A percentile compares a stretch with the other conserved stretches of the same genome.
Evolutionary conservation across 2,888 invertebrate species (phyloP).

Genomic region (Pristionchus arcanus): DNA sequence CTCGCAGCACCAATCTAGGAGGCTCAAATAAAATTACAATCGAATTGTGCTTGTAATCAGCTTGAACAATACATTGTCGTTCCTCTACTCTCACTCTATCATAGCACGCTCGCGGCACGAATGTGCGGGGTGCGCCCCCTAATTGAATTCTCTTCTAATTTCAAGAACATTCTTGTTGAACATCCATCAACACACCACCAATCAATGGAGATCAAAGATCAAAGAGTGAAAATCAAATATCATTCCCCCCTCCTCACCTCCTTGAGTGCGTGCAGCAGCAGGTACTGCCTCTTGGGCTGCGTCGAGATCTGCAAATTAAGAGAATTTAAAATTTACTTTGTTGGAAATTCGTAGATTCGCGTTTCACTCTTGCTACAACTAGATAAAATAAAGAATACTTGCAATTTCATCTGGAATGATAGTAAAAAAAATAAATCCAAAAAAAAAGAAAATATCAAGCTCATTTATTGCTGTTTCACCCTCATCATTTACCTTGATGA

Average conservation of each 20-base stretch:
- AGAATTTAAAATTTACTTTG: neutral
- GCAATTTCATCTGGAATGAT: no score
- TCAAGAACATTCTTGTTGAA: no score
- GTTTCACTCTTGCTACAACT: neutral
- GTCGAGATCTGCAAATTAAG: constrained; percentile 85
- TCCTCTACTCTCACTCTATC: no score
- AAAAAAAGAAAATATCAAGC: neutral
- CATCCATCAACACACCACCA: no score
- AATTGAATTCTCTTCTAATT: no score
- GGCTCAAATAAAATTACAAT: neutral
- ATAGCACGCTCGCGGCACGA: neutral
- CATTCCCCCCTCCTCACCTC: constrained; percentile 84
- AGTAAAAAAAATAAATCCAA: no score
- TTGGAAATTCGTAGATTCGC: neutral
- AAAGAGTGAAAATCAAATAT: constrained; percentile 4
- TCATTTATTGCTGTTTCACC: neutral
- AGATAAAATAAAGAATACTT: neutral
- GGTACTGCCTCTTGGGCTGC: constrained; percentile 94
- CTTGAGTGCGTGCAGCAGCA: constrained; percentile 95
- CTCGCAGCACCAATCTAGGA: neutral
- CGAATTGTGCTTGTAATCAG: no score
- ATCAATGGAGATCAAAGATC: neutral
- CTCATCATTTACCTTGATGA: neutral
- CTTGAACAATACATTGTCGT: no score
- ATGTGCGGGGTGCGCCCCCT: neutral